A percentile compares a stretch with the other conserved stretches of the same genome.
Evolutionary conservation across 2,797 vertebrate genomes (phyloP).

Genomic region (Periophthalmus magnuspinnatus): DNA sequence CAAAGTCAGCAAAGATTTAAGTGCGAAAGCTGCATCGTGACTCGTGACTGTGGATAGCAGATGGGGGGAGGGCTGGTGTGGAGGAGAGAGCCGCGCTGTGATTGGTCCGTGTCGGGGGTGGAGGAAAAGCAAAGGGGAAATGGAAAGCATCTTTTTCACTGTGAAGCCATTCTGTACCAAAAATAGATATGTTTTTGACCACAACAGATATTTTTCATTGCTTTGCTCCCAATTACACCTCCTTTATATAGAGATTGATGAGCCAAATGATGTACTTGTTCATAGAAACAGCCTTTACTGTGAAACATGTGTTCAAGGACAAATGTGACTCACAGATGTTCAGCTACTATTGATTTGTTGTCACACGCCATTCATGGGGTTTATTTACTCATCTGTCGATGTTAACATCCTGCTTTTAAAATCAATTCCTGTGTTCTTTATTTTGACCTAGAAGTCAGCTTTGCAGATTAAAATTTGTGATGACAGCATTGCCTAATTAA

Average conservation of each 20-base stretch:
- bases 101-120: slow-evolving; percentile 78
- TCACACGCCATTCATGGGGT: background rate
- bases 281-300: slow-evolving; percentile 1
- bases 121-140: slow-evolving; percentile 65
- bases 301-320: slow-evolving; percentile 47
- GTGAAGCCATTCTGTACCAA: slow-evolving; percentile 38
- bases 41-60: slow-evolving; percentile 66
- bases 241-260: background rate
- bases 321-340: slow-evolving; percentile 34
- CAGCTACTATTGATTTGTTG: slow-evolving; percentile 22
- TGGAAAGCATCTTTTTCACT: slow-evolving; percentile 60
- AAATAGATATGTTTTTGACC: slow-evolving; percentile 44
- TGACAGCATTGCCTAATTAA: background rate
- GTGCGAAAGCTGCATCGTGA: slow-evolving; percentile 59
- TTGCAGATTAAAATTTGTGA: background rate
- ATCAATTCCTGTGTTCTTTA: background rate
- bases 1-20: slow-evolving; percentile 55
- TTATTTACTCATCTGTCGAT: slow-evolving; percentile 1
- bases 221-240: slow-evolving; percentile 16
- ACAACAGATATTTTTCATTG: slow-evolving; percentile 24
- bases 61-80: slow-evolving; percentile 47
- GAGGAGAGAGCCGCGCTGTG: slow-evolving; percentile 44
- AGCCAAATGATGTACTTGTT: background rate
- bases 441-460: too few relatives aligned
- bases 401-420: background rate